Conservation (phyloP, 2,888 invertebrate genomes). For the Crossocerus cetratus region DNA sequence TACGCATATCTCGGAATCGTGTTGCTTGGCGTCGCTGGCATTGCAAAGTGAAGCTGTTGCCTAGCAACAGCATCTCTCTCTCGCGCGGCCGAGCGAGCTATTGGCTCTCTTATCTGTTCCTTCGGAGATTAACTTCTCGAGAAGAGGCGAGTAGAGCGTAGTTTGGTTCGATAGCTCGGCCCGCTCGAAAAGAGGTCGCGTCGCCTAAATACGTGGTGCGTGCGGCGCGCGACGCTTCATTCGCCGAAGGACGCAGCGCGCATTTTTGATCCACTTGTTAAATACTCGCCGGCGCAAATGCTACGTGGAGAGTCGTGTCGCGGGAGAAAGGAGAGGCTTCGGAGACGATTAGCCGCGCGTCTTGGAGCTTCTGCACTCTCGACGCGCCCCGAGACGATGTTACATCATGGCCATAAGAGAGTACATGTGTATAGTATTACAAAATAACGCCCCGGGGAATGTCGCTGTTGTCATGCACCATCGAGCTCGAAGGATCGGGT, state of each 20-base stretch:
- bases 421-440: neutral
- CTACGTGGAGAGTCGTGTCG: too few species aligned
- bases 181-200: neutral
- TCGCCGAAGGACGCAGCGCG: too few species aligned
- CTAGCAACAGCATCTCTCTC: conserved; percentile 70
- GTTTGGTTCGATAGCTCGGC: neutral
- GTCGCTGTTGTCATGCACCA: too few species aligned
- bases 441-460: too few species aligned
- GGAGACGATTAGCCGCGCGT: too few species aligned
- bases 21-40: conserved; percentile 60
- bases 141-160: neutral
- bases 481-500: too few species aligned
- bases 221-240: too few species aligned
- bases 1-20: neutral
- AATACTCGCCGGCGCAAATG: too few species aligned
- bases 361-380: too few species aligned
- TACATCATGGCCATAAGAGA: neutral
- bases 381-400: neutral
- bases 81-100: conserved; percentile 35
- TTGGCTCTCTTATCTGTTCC: conserved; percentile 41
- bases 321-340: too few species aligned
- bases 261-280: too few species aligned
- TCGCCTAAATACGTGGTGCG: neutral
- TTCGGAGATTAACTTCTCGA: conserved; percentile 7
- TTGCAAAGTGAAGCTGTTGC: conserved; percentile 67